Percentiles rank a stretch among this genome's conserved stretches.
phyloP scores from a whole-genome alignment of 2,888 invertebrate species.

The Hypena proboscidalis region DNA sequence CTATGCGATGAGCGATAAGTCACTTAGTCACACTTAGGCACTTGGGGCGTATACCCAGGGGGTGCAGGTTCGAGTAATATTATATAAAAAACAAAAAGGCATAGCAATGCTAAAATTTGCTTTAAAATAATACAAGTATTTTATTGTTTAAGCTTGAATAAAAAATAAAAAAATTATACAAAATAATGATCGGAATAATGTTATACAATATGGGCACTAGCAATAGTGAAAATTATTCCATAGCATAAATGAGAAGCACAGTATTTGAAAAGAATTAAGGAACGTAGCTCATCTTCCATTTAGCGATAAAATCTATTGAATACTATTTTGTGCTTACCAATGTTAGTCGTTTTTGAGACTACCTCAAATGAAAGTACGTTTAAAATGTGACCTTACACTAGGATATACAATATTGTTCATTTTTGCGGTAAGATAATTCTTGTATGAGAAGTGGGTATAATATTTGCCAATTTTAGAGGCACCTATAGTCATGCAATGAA shows the following conservation, averaged over 20 bases:
- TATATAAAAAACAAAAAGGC: too few relatives aligned
- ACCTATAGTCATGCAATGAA: too few relatives aligned
- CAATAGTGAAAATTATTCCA: conserved; percentile 10
- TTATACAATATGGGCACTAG: conserved; percentile 13
- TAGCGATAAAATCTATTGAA: background rate
- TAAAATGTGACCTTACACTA: background rate
- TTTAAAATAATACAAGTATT: too few relatives aligned
- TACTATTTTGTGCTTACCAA: conserved; percentile 1
- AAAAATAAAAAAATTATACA: conserved; percentile 2
- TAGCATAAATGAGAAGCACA: conserved; percentile 14
- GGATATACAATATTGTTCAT: too few relatives aligned
- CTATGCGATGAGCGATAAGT: too few relatives aligned
- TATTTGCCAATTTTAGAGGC: too few relatives aligned
- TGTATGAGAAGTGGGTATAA: too few relatives aligned
- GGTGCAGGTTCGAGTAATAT: too few relatives aligned
- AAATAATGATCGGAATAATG: background rate
- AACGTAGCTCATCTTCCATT: background rate
- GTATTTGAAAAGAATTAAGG: conserved; percentile 1
- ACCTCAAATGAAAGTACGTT: background rate
- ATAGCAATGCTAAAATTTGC: too few relatives aligned
- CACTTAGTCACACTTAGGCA: too few relatives aligned
- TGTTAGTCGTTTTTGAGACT: background rate
- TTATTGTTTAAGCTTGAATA: conserved; percentile 1
- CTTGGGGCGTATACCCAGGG: too few relatives aligned
- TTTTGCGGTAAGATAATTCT: too few relatives aligned